phyloP scores from a whole-genome alignment of 2,888 invertebrate species.

The Mesopsocus fuscifrons region DNA sequence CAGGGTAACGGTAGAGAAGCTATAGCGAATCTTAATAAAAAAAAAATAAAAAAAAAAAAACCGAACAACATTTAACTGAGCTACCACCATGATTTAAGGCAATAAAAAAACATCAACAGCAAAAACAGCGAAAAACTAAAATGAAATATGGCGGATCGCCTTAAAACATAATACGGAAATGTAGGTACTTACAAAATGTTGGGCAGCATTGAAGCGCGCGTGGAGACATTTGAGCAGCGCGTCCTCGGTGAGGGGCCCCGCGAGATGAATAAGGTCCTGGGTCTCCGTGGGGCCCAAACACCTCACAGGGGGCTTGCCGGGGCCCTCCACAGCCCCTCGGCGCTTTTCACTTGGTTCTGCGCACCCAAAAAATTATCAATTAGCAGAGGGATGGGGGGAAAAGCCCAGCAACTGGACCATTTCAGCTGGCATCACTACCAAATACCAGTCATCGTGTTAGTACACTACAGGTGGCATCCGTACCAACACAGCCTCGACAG shows the following conservation, averaged over 20 bases:
- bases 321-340: background rate
- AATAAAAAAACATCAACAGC: too few relatives aligned
- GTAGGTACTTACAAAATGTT: constrained; percentile 60
- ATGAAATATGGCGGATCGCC: background rate
- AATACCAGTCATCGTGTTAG: too few relatives aligned
- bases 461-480: too few relatives aligned
- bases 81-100: too few relatives aligned
- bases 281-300: constrained; percentile 33
- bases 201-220: constrained; percentile 67
- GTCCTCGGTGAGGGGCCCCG: constrained; percentile 85
- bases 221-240: constrained; percentile 82
- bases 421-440: too few relatives aligned
- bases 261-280: constrained; percentile 80
- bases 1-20: background rate
- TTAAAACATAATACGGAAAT: background rate
- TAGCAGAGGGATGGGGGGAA: too few relatives aligned
- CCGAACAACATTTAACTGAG: too few relatives aligned
- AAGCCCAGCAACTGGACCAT: too few relatives aligned
- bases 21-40: background rate
- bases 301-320: constrained; percentile 13
- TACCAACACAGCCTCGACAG: too few relatives aligned
- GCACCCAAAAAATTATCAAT: too few relatives aligned
- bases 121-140: too few relatives aligned
- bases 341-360: constrained; percentile 3
- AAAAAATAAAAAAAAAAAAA: constrained; percentile 4